phyloP scores from a whole-genome alignment of 2,797 vertebrate species.

The Sebastes elongatus region DNA sequence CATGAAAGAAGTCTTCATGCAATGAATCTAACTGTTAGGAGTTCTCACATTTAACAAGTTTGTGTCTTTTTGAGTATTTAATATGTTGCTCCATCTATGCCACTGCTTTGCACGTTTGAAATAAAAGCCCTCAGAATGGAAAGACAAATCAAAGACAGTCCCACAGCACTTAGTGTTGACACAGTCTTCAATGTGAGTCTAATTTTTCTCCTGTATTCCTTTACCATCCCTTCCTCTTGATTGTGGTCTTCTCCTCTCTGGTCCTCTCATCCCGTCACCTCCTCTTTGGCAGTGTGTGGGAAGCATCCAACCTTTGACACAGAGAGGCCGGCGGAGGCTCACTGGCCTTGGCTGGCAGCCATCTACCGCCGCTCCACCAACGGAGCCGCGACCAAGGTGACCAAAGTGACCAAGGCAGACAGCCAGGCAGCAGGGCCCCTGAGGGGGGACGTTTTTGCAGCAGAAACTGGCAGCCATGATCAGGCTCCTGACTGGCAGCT shows the following conservation, averaged over 20 bases:
- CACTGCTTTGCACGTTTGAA: slow-evolving; percentile 27
- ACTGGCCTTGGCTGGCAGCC: slow-evolving; percentile 97
- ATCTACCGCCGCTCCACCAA: slow-evolving; percentile 87
- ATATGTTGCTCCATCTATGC: neutral
- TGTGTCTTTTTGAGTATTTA: neutral
- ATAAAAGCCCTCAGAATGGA: neutral
- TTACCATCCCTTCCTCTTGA: neutral
- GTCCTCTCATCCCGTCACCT: slow-evolving; percentile 51
- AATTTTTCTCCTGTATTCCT: neutral
- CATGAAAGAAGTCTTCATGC: neutral
- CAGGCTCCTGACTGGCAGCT: slow-evolving; percentile 89
- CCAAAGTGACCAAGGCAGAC: slow-evolving; percentile 74
- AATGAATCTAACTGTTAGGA: neutral
- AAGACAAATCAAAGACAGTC: neutral
- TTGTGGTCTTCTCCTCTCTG: neutral
- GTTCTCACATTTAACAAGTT: neutral
- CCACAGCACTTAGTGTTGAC: slow-evolving; percentile 37
- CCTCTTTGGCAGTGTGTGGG: slow-evolving; percentile 90
- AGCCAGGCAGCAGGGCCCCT: slow-evolving; percentile 56
- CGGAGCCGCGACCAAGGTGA: slow-evolving; percentile 67
- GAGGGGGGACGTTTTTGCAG: slow-evolving; percentile 53
- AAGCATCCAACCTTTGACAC: slow-evolving; percentile 88
- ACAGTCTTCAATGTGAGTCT: slow-evolving; percentile 33
- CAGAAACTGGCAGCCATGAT: slow-evolving; percentile 37
- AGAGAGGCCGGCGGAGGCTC: slow-evolving; percentile 81